Conservation (phyloP, 2,888 invertebrate genomes). For the Thysanoteuthis rhombus region DNA sequence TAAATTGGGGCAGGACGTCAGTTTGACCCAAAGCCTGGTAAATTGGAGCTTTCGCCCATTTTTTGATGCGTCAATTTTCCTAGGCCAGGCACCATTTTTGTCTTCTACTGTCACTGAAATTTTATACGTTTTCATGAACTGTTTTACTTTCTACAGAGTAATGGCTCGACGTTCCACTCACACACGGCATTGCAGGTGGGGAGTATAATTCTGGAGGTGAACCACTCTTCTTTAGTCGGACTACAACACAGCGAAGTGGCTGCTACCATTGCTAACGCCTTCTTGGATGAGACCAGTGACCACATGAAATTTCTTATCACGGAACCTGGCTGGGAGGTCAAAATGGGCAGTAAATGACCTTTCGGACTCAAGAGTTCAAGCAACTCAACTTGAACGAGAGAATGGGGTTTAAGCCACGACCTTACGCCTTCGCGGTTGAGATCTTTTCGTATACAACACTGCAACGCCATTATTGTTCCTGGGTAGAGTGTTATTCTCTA, state of each 20-base stretch:
- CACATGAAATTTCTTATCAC: slow-evolving; percentile 90
- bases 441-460: background rate
- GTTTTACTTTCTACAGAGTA: slow-evolving; percentile 76
- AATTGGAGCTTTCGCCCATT: too few species aligned
- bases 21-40: too few species aligned
- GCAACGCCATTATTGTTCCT: too few species aligned
- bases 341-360: slow-evolving; percentile 32
- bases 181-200: slow-evolving; percentile 84
- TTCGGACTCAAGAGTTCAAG: slow-evolving; percentile 23
- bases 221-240: slow-evolving; percentile 78
- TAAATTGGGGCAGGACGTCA: too few species aligned
- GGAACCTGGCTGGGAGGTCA: slow-evolving; percentile 42
- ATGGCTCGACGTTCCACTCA: slow-evolving; percentile 91
- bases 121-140: background rate
- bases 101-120: background rate
- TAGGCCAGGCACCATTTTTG: background rate
- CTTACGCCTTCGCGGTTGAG: background rate
- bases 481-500: too few species aligned
- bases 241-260: slow-evolving; percentile 91
- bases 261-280: slow-evolving; percentile 90
- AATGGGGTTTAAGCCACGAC: background rate
- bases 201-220: slow-evolving; percentile 91
- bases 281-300: slow-evolving; percentile 86
- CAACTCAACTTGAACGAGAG: background rate
- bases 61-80: too few species aligned